Evolutionary conservation across 2,888 invertebrate species (phyloP).

Genomic region (Clunio marinus): DNA sequence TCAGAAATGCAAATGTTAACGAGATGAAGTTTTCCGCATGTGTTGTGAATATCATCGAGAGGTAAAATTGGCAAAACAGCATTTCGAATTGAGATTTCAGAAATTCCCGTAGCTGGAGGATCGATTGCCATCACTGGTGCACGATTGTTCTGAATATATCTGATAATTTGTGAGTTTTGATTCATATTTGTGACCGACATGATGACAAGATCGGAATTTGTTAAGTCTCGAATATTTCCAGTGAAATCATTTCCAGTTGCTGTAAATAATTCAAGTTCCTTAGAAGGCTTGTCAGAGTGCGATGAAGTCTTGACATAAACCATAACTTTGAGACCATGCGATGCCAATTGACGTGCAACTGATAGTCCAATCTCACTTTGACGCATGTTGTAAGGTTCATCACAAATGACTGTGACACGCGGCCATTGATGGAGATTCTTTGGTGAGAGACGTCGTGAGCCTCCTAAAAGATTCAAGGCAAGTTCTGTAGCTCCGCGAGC

Average conservation of each 20-base stretch:
- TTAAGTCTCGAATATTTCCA: constrained; percentile 53
- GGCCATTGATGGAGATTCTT: constrained; percentile 87
- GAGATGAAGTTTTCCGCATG: constrained; percentile 70
- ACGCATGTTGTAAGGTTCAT: constrained; percentile 59
- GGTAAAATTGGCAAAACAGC: constrained; percentile 69
- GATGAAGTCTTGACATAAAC: constrained; percentile 56
- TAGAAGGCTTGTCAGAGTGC: constrained; percentile 48
- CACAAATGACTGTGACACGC: constrained; percentile 69
- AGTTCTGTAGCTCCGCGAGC: constrained; percentile 83
- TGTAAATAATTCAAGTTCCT: constrained; percentile 63
- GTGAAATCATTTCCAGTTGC: constrained; percentile 61
- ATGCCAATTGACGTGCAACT: constrained; percentile 73
- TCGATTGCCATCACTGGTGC: constrained; percentile 73
- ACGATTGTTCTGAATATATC: constrained; percentile 65
- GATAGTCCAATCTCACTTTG: constrained; percentile 65
- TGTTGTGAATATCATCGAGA: constrained; percentile 57
- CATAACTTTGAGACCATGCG: constrained; percentile 72
- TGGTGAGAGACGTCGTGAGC: constrained; percentile 76
- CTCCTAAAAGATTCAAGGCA: constrained; percentile 76
- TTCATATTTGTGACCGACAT: constrained; percentile 47
- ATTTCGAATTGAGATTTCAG: constrained; percentile 60
- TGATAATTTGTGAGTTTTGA: constrained; percentile 55
- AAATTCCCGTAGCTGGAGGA: constrained; percentile 65
- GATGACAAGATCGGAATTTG: constrained; percentile 52
- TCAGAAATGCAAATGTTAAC: constrained; percentile 80